These are phyloP conservation scores for Podilymbus podiceps DNA, from an alignment of 2,113 vertebrate species.

Conservation along the genomic window DNA sequence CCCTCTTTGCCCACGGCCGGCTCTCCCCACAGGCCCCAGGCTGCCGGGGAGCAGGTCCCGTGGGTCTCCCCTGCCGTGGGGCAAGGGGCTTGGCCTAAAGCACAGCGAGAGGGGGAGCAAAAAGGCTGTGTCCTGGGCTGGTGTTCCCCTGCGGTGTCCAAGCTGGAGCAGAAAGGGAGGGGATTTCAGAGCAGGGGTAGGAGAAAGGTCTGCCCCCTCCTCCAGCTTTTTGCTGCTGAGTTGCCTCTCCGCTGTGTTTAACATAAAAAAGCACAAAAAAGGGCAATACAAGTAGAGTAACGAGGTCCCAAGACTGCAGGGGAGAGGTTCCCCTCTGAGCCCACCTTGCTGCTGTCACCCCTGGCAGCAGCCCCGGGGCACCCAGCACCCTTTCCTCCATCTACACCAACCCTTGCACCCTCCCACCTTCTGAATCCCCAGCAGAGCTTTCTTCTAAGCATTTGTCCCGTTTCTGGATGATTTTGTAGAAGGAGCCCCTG, in stretches of 20 bases:
- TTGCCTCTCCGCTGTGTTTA: background rate
- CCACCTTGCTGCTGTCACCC: background rate
- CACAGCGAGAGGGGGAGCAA: background rate
- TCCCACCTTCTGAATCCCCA: background rate
- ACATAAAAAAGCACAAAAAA: background rate
- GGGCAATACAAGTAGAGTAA: background rate
- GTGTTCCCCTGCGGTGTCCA: background rate
- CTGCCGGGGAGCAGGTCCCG: rapidly evolving
- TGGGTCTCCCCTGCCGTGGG: background rate
- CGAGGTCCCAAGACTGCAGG: background rate
- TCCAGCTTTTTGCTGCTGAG: background rate
- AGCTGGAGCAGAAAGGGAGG: rapidly evolving
- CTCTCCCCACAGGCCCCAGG: background rate
- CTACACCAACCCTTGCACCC: background rate
- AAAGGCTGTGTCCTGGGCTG: background rate
- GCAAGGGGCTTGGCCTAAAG: background rate
- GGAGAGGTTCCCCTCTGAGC: background rate
- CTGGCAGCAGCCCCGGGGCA: background rate
- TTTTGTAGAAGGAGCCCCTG: background rate
- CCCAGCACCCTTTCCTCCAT: background rate
- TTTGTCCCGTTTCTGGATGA: background rate
- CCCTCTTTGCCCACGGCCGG: rapidly evolving
- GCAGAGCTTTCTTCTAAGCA: background rate
- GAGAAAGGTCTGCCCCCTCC: background rate
- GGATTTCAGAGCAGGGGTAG: background rate